phyloP scores from a whole-genome alignment of 30 jellyfish, hydroid and myxozoan species.

The Mastigias papua region DNA sequence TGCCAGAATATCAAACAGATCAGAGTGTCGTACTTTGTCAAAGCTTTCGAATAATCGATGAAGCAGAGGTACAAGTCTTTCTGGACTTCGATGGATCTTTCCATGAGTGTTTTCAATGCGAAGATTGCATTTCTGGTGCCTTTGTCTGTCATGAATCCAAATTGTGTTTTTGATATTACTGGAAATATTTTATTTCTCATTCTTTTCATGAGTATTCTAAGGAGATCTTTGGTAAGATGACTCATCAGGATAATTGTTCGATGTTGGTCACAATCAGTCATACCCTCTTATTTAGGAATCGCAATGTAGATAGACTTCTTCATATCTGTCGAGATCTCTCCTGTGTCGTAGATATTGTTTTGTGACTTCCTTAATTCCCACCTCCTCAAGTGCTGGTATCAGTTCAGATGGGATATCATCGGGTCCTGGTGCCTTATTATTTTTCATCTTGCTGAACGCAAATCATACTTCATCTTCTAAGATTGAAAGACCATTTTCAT shows the following conservation, averaged over 20 bases:
- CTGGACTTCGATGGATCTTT: slow-evolving; percentile 3
- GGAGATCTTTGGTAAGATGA: background rate
- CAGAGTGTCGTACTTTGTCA: background rate
- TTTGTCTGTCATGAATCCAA: background rate
- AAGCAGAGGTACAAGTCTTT: background rate
- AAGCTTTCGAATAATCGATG: background rate
- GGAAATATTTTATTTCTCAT: background rate
- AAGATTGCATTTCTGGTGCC: slow-evolving; percentile 17
- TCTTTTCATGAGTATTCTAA: background rate
- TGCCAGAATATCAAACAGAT: background rate
- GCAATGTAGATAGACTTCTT: slow-evolving; percentile 6
- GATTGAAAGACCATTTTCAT: slow-evolving; percentile 2
- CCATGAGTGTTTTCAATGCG: background rate
- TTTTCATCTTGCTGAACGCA: slow-evolving; percentile 11
- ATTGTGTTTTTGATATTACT: background rate
- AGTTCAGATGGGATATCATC: slow-evolving; percentile 2
- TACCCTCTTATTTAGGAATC: background rate
- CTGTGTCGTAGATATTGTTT: slow-evolving; percentile 2
- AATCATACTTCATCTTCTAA: background rate
- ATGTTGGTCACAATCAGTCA: slow-evolving; percentile 9
- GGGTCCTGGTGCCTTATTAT: slow-evolving; percentile 23
- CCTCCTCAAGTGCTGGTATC: slow-evolving; percentile 28
- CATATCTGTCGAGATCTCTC: background rate
- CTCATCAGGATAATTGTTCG: slow-evolving; percentile 18
- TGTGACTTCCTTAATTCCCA: slow-evolving; percentile 11